Conservation (phyloP, 2,888 invertebrate species). For the Sturmia bella region DNA sequence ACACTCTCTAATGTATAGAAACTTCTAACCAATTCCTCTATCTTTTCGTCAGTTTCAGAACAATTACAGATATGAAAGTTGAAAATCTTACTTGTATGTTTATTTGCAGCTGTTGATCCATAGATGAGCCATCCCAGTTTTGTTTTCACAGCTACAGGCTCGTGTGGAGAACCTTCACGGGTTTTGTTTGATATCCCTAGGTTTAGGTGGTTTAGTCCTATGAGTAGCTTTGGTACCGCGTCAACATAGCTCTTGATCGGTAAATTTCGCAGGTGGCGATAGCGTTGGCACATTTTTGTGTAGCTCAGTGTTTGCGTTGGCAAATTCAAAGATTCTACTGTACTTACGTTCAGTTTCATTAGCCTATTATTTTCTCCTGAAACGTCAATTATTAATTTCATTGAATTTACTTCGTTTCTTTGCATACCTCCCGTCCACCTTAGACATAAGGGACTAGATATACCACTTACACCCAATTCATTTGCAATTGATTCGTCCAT, state of each 20-base stretch:
- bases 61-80: slow-evolving; percentile 44
- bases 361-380: slow-evolving; percentile 13
- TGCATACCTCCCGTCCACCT: not conserved
- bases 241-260: slow-evolving; percentile 40
- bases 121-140: slow-evolving; percentile 46
- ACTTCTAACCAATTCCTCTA: slow-evolving; percentile 40
- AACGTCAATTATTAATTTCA: slow-evolving; percentile 35
- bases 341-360: slow-evolving; percentile 17
- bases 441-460: slow-evolving; percentile 5
- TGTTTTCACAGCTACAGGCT: slow-evolving; percentile 16
- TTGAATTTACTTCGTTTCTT: slow-evolving; percentile 18
- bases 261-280: slow-evolving; percentile 22
- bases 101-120: not conserved
- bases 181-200: slow-evolving; percentile 35
- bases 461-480: slow-evolving; percentile 1
- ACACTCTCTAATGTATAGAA: slow-evolving; percentile 51
- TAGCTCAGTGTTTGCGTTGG: slow-evolving; percentile 36
- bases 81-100: slow-evolving; percentile 19
- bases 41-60: not conserved
- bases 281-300: not conserved
- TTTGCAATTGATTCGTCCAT: slow-evolving; percentile 4
- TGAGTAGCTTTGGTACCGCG: slow-evolving; percentile 36
- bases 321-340: slow-evolving; percentile 18
- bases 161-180: slow-evolving; percentile 10
- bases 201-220: slow-evolving; percentile 42